Evolutionary conservation across 30 jellyfish, hydroid and myxozoan species (phyloP), one percentile per base, ranked within the genome.

Genomic region (Aurelia aurita): DNA sequence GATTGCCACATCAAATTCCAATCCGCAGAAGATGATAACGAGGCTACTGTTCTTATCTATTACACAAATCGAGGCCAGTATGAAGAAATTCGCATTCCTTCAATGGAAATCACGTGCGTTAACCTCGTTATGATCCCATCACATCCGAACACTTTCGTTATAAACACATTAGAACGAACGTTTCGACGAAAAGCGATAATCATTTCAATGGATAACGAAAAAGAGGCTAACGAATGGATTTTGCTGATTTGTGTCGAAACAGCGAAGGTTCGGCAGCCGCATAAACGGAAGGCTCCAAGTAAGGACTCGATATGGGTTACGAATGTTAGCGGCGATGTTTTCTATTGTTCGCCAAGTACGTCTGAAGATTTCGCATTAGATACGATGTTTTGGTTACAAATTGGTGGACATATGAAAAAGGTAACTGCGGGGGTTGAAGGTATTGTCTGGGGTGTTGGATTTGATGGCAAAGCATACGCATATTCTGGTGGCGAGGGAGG

Each of bases 401-500:
- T 84, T 10, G 91, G 96, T 11, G 98, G 98, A 2, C 97, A 80
- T 67, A 47, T 93, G 84, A 82, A 72, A 86, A 47, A 21, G 35
- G 95, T 93, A 4, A 63, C 92, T 27, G 89, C 97, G 5, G 98
- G 98, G 54, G 85, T 47, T 25, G 90, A 74, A 54, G 96, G 92
- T 20, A 57, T 87, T 23, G 90, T 71, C 25, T 93, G 98, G 98
- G 97, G 85, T 3, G n/a, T 93, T 59, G 98, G 98, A 18, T 82
- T 44, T 49, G 98, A 93, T 64, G 98, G 98, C 2, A 72, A 57
- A 25, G 96, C 97, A 19, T 93, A 93, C 59, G 87, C 79, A 0
- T 87, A 88, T 51, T 51, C 82, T 53, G 97, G 91, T 9, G 95
- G 95, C 43, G 88, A 86, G 25, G 95, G 95, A 63, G 95, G 95